These are phyloP conservation scores for Vidua chalybeata DNA, from an alignment of 2,113 vertebrate species.

Conservation along the genomic window DNA sequence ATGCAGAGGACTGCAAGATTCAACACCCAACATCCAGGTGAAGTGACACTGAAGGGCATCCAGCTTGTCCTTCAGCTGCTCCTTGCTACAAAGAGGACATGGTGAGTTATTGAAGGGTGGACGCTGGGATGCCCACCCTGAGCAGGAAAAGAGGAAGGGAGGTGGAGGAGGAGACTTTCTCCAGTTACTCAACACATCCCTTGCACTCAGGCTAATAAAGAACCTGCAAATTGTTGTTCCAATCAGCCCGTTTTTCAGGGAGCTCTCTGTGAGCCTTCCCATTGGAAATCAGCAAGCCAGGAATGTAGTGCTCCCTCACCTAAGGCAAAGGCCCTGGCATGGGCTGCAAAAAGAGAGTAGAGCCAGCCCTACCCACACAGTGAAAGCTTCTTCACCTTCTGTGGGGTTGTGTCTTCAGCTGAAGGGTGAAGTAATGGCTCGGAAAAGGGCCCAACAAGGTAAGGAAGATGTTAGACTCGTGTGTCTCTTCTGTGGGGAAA, in stretches of 20 bases:
- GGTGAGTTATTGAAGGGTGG: neutral
- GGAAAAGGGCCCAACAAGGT: neutral
- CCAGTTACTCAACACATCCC: neutral
- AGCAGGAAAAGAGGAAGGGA: neutral
- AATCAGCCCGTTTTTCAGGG: neutral
- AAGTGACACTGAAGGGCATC: neutral
- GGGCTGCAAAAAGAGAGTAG: neutral
- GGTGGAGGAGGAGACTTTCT: neutral
- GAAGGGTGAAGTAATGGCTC: neutral
- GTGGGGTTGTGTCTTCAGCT: neutral
- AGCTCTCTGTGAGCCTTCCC: neutral
- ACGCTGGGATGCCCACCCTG: too few relatives aligned
- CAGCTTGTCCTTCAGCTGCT: neutral
- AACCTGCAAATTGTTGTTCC: neutral
- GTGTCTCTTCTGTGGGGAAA: neutral
- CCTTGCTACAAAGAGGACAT: neutral
- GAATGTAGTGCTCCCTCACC: too few relatives aligned
- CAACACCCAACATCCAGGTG: neutral
- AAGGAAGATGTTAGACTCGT: too few relatives aligned
- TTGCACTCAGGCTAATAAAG: neutral
- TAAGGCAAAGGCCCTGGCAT: neutral
- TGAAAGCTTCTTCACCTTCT: too few relatives aligned
- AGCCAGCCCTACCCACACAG: neutral
- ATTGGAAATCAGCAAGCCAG: neutral
- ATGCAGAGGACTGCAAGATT: rapidly evolving